phyloP scores from a whole-genome alignment of 1,140 invertebrate genomes.

The Xylocopa sonorina region DNA sequence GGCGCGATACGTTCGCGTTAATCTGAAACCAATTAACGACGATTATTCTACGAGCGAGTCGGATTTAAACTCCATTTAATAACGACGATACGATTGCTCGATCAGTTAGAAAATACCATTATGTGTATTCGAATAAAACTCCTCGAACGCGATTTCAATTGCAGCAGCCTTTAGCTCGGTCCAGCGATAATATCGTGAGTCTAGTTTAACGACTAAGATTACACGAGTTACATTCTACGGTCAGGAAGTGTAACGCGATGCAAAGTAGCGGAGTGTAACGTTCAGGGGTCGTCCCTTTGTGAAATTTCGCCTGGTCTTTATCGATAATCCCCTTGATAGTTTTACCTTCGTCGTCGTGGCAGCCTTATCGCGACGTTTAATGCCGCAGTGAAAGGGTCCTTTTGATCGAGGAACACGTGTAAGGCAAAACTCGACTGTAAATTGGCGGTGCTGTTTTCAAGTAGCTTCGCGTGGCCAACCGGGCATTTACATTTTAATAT shows the following conservation, averaged over 20 bases:
- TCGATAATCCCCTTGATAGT: conserved; percentile 44
- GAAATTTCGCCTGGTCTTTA: neutral
- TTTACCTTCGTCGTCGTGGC: neutral
- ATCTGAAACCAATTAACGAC: too few species aligned
- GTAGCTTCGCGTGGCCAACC: neutral
- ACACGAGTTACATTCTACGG: too few species aligned
- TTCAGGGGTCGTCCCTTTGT: neutral
- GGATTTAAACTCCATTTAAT: too few species aligned
- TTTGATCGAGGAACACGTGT: neutral
- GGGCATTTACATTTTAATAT: too few species aligned
- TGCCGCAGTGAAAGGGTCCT: neutral
- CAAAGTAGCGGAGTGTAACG: neutral
- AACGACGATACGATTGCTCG: neutral
- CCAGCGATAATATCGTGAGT: too few species aligned
- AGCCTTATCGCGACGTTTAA: conserved; percentile 3
- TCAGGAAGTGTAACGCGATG: neutral
- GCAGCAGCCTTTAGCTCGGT: too few species aligned
- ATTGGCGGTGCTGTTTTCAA: neutral
- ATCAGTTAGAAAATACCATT: too few species aligned
- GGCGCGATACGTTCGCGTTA: too few species aligned
- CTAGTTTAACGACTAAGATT: neutral
- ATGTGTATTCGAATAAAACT: too few species aligned
- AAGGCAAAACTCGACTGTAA: neutral
- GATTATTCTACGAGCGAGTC: too few species aligned
- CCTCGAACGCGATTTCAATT: neutral